These are phyloP conservation scores for Drosophila rubida DNA, from an alignment of 2,888 invertebrate genomes.

Conservation along the genomic window DNA sequence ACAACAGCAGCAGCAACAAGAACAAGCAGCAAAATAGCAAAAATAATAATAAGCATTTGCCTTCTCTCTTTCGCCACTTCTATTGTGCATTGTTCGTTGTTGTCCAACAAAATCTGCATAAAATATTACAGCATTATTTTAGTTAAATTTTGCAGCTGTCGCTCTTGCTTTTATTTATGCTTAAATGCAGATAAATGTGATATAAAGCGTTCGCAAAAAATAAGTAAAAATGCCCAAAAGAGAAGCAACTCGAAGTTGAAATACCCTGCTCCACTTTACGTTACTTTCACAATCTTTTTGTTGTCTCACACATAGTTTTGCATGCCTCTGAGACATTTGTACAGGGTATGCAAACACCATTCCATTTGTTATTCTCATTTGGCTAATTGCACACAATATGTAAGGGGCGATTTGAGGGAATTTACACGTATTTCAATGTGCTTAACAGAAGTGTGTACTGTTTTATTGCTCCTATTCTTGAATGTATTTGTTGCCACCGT, in stretches of 20 bases:
- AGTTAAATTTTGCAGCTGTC: conserved; percentile 48
- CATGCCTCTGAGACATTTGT: neutral
- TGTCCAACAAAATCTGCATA: conserved; percentile 37
- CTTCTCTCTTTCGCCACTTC: conserved; percentile 5
- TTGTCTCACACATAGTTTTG: neutral
- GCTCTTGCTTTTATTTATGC: conserved; percentile 15
- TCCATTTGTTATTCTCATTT: conserved; percentile 28
- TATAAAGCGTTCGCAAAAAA: conserved; percentile 3
- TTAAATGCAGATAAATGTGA: conserved; percentile 13
- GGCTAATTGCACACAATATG: conserved; percentile 41
- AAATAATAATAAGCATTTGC: conserved; percentile 20
- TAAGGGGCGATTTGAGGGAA: conserved; percentile 5
- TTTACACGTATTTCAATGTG: conserved; percentile 15
- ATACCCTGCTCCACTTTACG: neutral
- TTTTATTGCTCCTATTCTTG: conserved; percentile 19
- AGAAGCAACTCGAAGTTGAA: neutral
- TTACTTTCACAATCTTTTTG: no score
- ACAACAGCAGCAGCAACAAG: conserved; percentile 1
- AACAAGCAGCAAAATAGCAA: no score
- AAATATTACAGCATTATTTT: conserved; percentile 48
- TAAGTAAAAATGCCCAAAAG: neutral
- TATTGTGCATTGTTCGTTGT: conserved; percentile 20
- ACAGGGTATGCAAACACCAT: conserved; percentile 1
- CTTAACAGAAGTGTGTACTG: conserved; percentile 24
- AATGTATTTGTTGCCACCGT: neutral